Evolutionary conservation across 92 coral and sea anemone genomes (phyloP).

Genomic region (Palythoa grandiflora): DNA sequence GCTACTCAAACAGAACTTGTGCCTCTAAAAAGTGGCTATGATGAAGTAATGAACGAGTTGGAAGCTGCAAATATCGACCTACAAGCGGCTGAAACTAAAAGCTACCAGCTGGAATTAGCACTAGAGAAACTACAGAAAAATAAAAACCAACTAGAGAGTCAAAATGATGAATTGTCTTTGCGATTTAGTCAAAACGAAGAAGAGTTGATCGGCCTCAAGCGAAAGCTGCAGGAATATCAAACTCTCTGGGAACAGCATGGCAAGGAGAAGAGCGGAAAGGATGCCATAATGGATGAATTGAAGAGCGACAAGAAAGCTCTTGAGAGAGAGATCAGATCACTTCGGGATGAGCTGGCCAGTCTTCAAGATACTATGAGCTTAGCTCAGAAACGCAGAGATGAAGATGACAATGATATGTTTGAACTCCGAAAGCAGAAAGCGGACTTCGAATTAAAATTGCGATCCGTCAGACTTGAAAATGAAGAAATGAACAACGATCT

Average conservation of each 20-base stretch:
- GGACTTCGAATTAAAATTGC: slow-evolving; percentile 81
- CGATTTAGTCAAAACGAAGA: slow-evolving; percentile 73
- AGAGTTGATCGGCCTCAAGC: slow-evolving; percentile 71
- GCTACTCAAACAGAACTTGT: slow-evolving; percentile 76
- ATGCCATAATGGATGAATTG: slow-evolving; percentile 81
- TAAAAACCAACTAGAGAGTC: slow-evolving; percentile 70
- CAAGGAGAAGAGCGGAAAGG: slow-evolving; percentile 82
- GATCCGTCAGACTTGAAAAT: slow-evolving; percentile 84
- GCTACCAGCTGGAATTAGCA: slow-evolving; percentile 65
- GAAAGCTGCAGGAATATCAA: slow-evolving; percentile 88
- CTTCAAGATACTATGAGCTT: slow-evolving; percentile 81
- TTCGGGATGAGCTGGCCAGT: slow-evolving; percentile 89
- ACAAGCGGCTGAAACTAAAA: slow-evolving; percentile 73
- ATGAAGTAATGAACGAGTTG: slow-evolving; percentile 74
- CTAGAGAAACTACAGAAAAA: slow-evolving; percentile 72
- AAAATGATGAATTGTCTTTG: slow-evolving; percentile 66
- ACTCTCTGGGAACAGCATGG: slow-evolving; percentile 91
- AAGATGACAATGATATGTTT: slow-evolving; percentile 84
- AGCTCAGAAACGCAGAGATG: slow-evolving; percentile 88
- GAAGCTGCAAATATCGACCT: slow-evolving; percentile 66
- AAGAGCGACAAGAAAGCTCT: slow-evolving; percentile 83
- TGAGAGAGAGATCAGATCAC: slow-evolving; percentile 85
- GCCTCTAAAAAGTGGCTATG: slow-evolving; percentile 79
- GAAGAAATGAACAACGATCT: slow-evolving; percentile 95
- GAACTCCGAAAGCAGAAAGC: slow-evolving; percentile 83